A percentile compares a stretch with the other conserved stretches of the same genome.
Evolutionary conservation across 2,113 vertebrate genomes (phyloP).

Genomic region (Felis catus): F.catus_Fca126_mat1.0 CM031414.1:136489001-136489500

Average conservation of each 20-base stretch:
- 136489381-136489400: background rate
- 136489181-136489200: background rate
- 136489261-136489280: background rate
- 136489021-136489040: no score
- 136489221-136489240: no score
- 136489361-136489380: background rate
- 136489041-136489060: background rate
- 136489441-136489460: background rate
- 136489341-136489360: background rate
- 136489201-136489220: background rate
- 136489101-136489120: no score
- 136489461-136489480: background rate
- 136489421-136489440: background rate
- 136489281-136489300: background rate
- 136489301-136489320: background rate
- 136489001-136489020: fast-evolving
- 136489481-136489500: background rate
- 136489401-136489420: background rate
- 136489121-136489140: background rate
- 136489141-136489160: no score
- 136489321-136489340: background rate
- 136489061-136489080: no score
- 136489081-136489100: no score
- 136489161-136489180: background rate
- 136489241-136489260: background rate